A percentile compares a stretch with the other conserved stretches of the same genome.
These are phyloP conservation scores for Nomada goodeniana DNA, from an alignment of 2,888 invertebrate species.

Conservation along the genomic window DNA sequence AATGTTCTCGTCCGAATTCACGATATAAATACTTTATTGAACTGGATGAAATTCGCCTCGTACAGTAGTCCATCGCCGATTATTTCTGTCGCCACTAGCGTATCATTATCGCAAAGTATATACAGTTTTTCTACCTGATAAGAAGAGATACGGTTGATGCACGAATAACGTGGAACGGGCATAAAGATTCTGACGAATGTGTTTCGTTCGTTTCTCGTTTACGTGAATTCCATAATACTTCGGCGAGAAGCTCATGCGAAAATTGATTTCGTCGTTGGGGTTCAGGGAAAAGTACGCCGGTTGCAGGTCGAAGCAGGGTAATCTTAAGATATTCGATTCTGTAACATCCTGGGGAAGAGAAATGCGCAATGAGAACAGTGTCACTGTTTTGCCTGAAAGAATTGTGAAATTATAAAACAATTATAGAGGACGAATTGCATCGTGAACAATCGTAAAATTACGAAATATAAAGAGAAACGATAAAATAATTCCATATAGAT, in stretches of 20 bases:
- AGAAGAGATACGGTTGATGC: not conserved
- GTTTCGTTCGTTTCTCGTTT: slow-evolving; percentile 33
- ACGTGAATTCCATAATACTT: slow-evolving; percentile 79
- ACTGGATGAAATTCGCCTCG: slow-evolving; percentile 70
- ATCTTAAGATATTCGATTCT: slow-evolving; percentile 74
- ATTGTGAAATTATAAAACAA: not conserved
- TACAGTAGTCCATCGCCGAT: slow-evolving; percentile 84
- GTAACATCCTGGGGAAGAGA: slow-evolving; percentile 71
- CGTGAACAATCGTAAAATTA: no score
- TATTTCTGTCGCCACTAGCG: slow-evolving; percentile 81
- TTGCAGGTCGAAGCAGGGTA: slow-evolving; percentile 81
- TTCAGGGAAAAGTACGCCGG: slow-evolving; percentile 83
- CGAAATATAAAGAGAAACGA: no score
- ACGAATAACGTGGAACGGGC: not conserved
- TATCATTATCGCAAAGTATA: slow-evolving; percentile 83
- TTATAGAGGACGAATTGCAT: no score
- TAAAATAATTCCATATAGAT: no score
- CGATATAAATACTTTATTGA: slow-evolving; percentile 61
- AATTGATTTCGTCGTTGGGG: slow-evolving; percentile 78
- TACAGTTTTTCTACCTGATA: slow-evolving; percentile 82
- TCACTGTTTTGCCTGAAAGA: no score
- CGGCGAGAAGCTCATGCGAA: slow-evolving; percentile 83
- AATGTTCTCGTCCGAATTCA: not conserved
- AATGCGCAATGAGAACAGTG: not conserved
- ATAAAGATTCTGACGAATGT: not conserved